Evolutionary conservation across 2,797 vertebrate species (phyloP).

Genomic region (Coracias cyanogaster): DNA sequence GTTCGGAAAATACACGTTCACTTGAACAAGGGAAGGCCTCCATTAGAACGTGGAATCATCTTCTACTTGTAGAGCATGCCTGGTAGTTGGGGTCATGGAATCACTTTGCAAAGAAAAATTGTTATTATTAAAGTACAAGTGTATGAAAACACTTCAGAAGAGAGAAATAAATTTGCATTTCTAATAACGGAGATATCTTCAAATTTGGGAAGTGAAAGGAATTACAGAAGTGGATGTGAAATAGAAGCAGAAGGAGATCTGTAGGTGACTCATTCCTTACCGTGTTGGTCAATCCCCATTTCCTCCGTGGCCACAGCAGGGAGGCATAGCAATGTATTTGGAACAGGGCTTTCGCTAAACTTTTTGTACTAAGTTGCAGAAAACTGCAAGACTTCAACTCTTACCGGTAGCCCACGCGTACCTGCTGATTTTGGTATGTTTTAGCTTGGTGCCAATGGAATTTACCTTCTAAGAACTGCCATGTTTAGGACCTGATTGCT

Average conservation of each 20-base stretch:
- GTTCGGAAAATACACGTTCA: background rate
- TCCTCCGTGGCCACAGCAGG: background rate
- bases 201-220: background rate
- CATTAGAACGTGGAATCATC: background rate
- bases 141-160: background rate
- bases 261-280: background rate
- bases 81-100: background rate
- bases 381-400: background rate
- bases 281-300: background rate
- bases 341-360: background rate
- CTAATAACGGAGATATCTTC: background rate
- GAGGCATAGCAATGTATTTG: background rate
- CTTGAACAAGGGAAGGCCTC: background rate
- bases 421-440: background rate
- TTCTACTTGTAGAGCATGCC: background rate
- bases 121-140: background rate
- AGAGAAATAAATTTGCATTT: background rate
- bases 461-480: background rate
- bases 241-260: background rate
- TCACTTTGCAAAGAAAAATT: background rate
- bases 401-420: background rate
- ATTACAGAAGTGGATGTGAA: background rate
- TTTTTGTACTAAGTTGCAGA: background rate
- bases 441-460: background rate
- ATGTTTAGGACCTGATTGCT: background rate